Evolutionary conservation across 1,140 invertebrate species (phyloP), one percentile per base, ranked within the genome.

Genomic region (Phymastichus coffea): DNA sequence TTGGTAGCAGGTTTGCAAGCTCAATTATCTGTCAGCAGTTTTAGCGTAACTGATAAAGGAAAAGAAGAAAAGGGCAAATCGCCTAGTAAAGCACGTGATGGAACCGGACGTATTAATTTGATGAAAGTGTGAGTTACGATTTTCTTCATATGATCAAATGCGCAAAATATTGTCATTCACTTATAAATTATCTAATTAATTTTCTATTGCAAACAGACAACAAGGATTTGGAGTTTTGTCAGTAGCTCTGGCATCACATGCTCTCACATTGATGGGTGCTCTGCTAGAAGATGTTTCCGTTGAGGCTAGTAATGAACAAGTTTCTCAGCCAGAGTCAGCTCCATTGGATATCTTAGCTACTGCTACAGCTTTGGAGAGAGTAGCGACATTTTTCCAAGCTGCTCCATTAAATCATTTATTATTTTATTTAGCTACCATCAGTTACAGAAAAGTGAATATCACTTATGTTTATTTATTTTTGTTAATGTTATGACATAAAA

Each of bases 361-460:
- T 6, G 83, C 83, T 56, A 84, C 85, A 33, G 88, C 88, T 9
- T 80, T 87, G 53, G 85, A 90, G 67, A 76, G 90, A 62, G 83
- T 88, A 0, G 83, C 85, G 1, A 83, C 85, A 14, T 81, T 92
- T 38, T 80, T 89, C 35, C 80, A 81, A 57, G 83, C 86, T 25
- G 82, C 89, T 22, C 85, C 87, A 41, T 70, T 92, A 3, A 89
- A 87, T 71, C 88, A 95, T 77, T 78, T 97, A 1, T 77, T 97
- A 6, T 93, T 95, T 63, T 92, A 91, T 63, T 72, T 97, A 35
- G 91, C 93, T 7, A 91, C 91, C 3, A 90, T 94, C 20, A 89
- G 91, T 64, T 95, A 95, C 76, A 85, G 91, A 72, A 96, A 95
- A 82, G 86, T 86, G 68, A 64, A 26, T 8, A 52, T 58, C 10